Conservation (phyloP, 2,797 vertebrate species). For the Sebastes trivittatus region DNA sequence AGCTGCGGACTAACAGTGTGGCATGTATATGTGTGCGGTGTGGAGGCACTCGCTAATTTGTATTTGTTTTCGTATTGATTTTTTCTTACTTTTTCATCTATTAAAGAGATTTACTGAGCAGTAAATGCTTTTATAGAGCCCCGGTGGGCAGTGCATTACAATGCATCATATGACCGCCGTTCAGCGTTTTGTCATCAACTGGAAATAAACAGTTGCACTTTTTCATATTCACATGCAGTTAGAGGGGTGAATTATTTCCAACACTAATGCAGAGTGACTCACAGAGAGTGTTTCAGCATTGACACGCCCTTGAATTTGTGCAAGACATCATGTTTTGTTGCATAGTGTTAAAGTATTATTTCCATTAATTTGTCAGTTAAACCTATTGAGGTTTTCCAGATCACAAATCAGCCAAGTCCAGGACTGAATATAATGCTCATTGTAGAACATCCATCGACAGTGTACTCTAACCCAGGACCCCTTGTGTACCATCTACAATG, state of each 20-base stretch:
- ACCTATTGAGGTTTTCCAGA: neutral
- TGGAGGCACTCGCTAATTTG: constrained; percentile 44
- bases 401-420: neutral
- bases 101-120: constrained; percentile 68
- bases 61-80: constrained; percentile 65
- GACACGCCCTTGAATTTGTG: constrained; percentile 2
- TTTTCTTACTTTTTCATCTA: constrained; percentile 59
- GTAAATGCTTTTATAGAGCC: constrained; percentile 62
- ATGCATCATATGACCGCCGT: constrained; percentile 44
- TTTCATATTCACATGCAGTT: constrained; percentile 9
- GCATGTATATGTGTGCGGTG: neutral
- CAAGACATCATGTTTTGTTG: neutral
- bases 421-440: neutral
- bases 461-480: neutral
- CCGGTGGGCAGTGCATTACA: constrained; percentile 34
- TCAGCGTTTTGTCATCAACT: constrained; percentile 48
- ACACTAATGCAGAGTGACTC: neutral
- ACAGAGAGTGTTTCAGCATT: neutral
- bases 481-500: neutral
- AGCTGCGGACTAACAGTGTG: neutral
- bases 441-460: neutral
- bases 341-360: neutral
- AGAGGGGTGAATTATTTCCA: constrained; percentile 7
- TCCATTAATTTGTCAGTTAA: neutral
- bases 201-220: constrained; percentile 42